Evolutionary conservation across 2,888 invertebrate species (phyloP).

Genomic region (Melangyna quadrimaculata): DNA sequence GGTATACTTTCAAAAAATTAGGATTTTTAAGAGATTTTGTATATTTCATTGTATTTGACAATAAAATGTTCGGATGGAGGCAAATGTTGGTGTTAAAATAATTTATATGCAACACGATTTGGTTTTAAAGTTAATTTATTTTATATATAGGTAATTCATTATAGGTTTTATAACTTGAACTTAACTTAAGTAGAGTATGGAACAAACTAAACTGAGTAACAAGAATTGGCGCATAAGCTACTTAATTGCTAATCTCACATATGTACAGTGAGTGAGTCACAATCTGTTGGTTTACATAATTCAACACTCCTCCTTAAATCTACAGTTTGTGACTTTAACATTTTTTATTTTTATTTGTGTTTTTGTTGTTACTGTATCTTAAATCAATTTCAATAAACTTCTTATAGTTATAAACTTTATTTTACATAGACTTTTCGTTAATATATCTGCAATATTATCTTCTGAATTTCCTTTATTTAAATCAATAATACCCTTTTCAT

Average conservation of each 20-base stretch:
- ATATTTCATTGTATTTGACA: too few relatives aligned
- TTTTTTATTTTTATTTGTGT: not conserved
- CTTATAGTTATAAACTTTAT: constrained; percentile 3
- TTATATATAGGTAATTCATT: too few relatives aligned
- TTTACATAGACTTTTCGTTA: constrained; percentile 49
- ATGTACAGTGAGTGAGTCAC: not conserved
- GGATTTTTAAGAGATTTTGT: too few relatives aligned
- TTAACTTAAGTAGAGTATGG: too few relatives aligned
- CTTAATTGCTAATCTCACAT: not conserved
- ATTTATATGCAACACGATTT: too few relatives aligned
- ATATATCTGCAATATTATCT: constrained; percentile 73
- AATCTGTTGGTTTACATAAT: not conserved
- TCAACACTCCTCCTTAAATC: not conserved
- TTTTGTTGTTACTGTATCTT: not conserved
- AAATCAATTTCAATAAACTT: constrained; percentile 3
- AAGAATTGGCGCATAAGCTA: not conserved
- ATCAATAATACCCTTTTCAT: constrained; percentile 73
- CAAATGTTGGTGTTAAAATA: too few relatives aligned
- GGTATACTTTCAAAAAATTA: too few relatives aligned
- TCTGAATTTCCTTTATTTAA: constrained; percentile 74
- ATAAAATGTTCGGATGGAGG: too few relatives aligned
- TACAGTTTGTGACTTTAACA: not conserved
- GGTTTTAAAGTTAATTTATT: too few relatives aligned
- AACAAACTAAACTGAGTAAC: too few relatives aligned
- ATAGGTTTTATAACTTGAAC: too few relatives aligned